These are phyloP conservation scores for Tipula confusa DNA, from an alignment of 2,888 invertebrate species.

Conservation along the genomic window DNA sequence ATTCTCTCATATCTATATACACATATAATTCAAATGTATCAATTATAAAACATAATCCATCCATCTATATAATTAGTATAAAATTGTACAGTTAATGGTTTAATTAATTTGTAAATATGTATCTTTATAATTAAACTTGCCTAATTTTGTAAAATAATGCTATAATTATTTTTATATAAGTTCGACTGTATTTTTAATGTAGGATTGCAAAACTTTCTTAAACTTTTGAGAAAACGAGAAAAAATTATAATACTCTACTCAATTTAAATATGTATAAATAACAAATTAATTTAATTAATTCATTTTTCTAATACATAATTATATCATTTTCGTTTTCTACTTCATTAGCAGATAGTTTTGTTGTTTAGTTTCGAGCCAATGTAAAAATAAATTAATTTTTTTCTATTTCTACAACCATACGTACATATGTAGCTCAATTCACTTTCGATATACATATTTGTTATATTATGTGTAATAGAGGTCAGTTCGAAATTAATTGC, in stretches of 20 bases:
- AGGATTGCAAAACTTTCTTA: not conserved
- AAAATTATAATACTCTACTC: not conserved
- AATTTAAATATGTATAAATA: not conserved
- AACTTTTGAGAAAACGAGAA: not conserved
- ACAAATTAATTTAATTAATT: not conserved
- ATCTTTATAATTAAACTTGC: not conserved
- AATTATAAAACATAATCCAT: too few species aligned
- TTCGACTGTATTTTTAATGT: too few species aligned
- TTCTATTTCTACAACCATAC: not conserved
- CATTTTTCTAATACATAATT: not conserved
- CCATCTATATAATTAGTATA: too few species aligned
- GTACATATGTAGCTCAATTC: not conserved
- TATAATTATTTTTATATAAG: not conserved
- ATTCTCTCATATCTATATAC: too few species aligned
- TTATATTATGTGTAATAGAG: not conserved
- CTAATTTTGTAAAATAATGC: not conserved
- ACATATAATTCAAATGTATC: too few species aligned
- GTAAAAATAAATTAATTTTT: not conserved
- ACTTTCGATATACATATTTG: not conserved
- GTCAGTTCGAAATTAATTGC: conserved; percentile 8
- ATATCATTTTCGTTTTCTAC: not conserved
- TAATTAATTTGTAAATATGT: too few species aligned
- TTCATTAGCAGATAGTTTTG: not conserved
- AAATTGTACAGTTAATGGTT: too few species aligned
- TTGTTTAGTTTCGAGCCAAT: not conserved